Conservation (phyloP, 1,140 invertebrate species). For the Andrena cerasifolii region DNA sequence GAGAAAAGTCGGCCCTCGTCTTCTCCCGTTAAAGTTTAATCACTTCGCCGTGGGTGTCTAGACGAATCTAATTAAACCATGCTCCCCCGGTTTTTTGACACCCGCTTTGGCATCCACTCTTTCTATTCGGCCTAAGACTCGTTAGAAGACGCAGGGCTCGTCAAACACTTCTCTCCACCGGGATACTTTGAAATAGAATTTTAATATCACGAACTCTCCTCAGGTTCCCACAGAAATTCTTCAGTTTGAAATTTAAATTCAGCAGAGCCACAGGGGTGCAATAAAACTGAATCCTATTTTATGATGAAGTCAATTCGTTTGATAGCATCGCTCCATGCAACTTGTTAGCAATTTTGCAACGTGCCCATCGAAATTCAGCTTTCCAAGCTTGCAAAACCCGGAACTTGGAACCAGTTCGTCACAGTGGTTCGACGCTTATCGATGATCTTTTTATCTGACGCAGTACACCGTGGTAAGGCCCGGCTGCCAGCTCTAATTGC, state of each 20-base stretch:
- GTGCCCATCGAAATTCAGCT: background rate
- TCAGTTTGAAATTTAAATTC: no score
- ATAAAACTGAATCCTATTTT: no score
- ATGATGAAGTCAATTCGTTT: no score
- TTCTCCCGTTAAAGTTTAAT: slow-evolving; percentile 37
- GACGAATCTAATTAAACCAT: slow-evolving; percentile 55
- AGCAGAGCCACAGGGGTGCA: no score
- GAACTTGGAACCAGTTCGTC: slow-evolving; percentile 24
- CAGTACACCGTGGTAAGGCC: background rate
- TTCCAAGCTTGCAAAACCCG: slow-evolving; percentile 4
- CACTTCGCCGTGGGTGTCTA: slow-evolving; percentile 38
- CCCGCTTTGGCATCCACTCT: background rate
- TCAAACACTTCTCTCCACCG: no score
- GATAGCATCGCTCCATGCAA: no score
- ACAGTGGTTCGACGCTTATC: slow-evolving; percentile 7
- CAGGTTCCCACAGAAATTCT: no score
- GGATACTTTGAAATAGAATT: background rate
- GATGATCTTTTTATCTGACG: background rate
- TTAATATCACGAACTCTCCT: background rate
- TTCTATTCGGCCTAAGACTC: no score
- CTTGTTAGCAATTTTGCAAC: background rate
- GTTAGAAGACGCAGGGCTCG: no score
- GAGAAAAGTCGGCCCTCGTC: slow-evolving; percentile 61
- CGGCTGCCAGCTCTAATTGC: background rate
- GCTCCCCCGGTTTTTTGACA: background rate